Conservation (phyloP, 1,140 invertebrate genomes). For the Platyscapa corneri region DNA sequence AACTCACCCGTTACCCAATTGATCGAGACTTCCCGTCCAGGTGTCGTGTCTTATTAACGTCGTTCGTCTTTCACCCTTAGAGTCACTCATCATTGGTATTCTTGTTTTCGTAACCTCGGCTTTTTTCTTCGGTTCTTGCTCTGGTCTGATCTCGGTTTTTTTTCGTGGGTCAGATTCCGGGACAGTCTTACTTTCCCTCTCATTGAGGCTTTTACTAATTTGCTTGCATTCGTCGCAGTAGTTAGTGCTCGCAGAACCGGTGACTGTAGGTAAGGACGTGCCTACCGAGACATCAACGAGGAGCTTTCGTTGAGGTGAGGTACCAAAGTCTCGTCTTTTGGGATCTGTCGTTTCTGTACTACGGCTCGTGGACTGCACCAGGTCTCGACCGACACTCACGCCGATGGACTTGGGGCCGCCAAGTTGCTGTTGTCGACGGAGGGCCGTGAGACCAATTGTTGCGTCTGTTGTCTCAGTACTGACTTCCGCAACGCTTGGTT, state of each 20-base stretch:
- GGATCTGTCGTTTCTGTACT: slow-evolving; percentile 67
- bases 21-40: slow-evolving; percentile 50
- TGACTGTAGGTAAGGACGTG: slow-evolving; percentile 72
- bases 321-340: slow-evolving; percentile 68
- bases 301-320: slow-evolving; percentile 72
- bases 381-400: slow-evolving; percentile 58
- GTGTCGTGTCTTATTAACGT: slow-evolving; percentile 51
- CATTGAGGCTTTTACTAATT: slow-evolving; percentile 71
- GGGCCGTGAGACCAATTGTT: slow-evolving; percentile 63
- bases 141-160: not conserved
- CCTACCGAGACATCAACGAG: slow-evolving; percentile 76
- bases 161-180: slow-evolving; percentile 3
- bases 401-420: slow-evolving; percentile 62
- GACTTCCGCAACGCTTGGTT: slow-evolving; percentile 67
- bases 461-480: slow-evolving; percentile 64
- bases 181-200: not conserved
- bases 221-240: slow-evolving; percentile 82
- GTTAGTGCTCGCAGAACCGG: slow-evolving; percentile 75
- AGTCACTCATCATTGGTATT: slow-evolving; percentile 45
- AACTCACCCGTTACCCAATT: slow-evolving; percentile 41
- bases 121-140: not conserved
- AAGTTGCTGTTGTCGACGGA: slow-evolving; percentile 53
- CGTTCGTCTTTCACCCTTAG: slow-evolving; percentile 13
- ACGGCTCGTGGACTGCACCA: slow-evolving; percentile 59
- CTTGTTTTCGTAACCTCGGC: slow-evolving; percentile 26